These are phyloP conservation scores for Eulemur albifrons DNA, from an alignment of 2,797 vertebrate species.

Conservation along the genomic window DNA sequence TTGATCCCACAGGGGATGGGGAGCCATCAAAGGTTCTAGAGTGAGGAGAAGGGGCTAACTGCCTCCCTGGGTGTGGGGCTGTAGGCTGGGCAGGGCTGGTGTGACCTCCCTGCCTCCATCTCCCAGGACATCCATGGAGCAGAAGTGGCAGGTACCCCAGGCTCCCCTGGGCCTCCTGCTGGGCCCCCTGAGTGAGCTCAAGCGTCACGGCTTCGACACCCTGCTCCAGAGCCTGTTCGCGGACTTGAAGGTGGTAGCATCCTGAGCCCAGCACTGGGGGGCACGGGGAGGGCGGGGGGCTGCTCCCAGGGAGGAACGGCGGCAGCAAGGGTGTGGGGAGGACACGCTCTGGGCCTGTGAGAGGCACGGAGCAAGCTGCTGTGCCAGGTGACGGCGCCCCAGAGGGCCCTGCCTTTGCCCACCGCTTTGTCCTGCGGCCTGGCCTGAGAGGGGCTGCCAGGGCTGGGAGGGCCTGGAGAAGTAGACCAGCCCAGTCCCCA, in stretches of 20 bases:
- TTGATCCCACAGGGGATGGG: neutral
- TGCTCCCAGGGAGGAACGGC: rapidly evolving
- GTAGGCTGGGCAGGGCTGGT: neutral
- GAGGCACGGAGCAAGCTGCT: neutral
- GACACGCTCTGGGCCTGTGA: neutral
- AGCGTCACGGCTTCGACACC: slow-evolving; percentile 80
- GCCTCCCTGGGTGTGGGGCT: neutral
- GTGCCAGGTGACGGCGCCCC: rapidly evolving
- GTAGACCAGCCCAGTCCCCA: neutral
- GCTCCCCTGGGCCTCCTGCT: slow-evolving; percentile 56
- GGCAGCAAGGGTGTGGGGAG: neutral
- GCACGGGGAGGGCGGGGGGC: neutral
- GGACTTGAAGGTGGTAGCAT: slow-evolving; percentile 85
- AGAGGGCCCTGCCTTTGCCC: rapidly evolving
- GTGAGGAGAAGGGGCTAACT: neutral
- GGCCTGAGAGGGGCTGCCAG: neutral
- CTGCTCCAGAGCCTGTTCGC: slow-evolving; percentile 85
- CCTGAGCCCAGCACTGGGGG: neutral
- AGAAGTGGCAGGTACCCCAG: neutral
- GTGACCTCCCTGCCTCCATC: neutral
- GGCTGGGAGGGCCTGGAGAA: neutral
- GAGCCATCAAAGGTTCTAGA: neutral
- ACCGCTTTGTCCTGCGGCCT: neutral
- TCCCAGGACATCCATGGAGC: slow-evolving; percentile 84
- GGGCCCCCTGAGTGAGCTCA: slow-evolving; percentile 82